phyloP scores from a whole-genome alignment of 2,113 vertebrate genomes.

The Ancistrus triradiatus region DNA sequence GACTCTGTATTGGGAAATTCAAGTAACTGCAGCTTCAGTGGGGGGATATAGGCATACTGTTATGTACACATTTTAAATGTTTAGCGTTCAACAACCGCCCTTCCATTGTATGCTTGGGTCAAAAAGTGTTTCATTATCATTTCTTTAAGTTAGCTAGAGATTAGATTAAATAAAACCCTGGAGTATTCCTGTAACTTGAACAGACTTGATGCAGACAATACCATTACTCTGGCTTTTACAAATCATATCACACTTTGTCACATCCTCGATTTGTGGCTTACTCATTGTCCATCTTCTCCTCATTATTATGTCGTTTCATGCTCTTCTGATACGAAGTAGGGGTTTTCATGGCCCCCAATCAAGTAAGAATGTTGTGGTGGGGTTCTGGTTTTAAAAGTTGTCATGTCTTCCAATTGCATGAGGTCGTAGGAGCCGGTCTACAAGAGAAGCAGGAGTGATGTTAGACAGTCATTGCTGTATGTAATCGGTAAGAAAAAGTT shows the following conservation, averaged over 20 bases:
- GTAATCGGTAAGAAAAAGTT: too few species aligned
- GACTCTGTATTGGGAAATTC: too few species aligned
- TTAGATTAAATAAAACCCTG: too few species aligned
- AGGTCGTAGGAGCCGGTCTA: conserved; percentile 67
- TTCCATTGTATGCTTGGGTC: too few species aligned
- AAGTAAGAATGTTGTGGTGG: conserved; percentile 67
- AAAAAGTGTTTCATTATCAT: too few species aligned
- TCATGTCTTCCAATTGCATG: conserved; percentile 52
- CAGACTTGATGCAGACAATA: not conserved
- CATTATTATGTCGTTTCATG: conserved; percentile 46
- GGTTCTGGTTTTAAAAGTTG: conserved; percentile 67
- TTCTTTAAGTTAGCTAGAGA: too few species aligned
- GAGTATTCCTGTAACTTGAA: too few species aligned
- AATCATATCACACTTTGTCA: not conserved
- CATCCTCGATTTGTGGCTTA: not conserved
- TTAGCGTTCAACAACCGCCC: too few species aligned
- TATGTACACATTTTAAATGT: too few species aligned
- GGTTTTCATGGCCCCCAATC: conserved; percentile 73
- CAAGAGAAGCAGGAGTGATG: conserved; percentile 32
- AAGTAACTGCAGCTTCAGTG: too few species aligned
- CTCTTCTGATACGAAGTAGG: conserved; percentile 65
- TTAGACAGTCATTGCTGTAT: too few species aligned
- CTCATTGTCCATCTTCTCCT: not conserved
- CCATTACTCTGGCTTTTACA: not conserved
- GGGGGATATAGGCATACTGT: too few species aligned